Evolutionary conservation across 2,113 vertebrate genomes (phyloP).

Genomic region (Canis aureus): DNA sequence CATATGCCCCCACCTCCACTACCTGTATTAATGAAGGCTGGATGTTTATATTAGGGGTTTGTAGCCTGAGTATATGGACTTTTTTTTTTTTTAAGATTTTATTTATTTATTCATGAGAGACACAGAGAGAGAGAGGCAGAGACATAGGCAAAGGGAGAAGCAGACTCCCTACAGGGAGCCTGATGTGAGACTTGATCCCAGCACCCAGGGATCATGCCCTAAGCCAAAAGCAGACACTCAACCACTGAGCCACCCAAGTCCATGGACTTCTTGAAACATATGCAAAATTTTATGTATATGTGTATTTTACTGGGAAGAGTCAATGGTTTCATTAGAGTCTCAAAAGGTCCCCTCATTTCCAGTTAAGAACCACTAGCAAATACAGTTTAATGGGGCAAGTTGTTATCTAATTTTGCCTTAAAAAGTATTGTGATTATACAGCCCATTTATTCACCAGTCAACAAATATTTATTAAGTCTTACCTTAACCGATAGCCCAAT

Average conservation of each 20-base stretch:
- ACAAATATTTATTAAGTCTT: slow-evolving; percentile 38
- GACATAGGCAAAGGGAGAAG: no score
- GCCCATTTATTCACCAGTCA: not conserved
- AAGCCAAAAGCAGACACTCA: no score
- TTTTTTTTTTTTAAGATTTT: not conserved
- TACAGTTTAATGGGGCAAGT: not conserved
- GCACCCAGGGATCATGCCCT: no score
- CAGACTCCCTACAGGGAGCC: no score
- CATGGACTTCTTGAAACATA: not conserved
- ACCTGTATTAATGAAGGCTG: not conserved
- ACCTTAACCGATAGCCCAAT: slow-evolving; percentile 40
- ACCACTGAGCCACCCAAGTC: not conserved
- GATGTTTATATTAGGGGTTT: not conserved
- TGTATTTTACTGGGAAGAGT: not conserved
- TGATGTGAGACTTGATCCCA: no score
- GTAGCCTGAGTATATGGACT: not conserved
- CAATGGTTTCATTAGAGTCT: not conserved
- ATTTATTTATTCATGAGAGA: no score
- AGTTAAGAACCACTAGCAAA: not conserved
- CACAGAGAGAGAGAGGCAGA: no score
- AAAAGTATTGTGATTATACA: not conserved
- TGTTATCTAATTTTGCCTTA: not conserved
- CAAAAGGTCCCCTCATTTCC: not conserved
- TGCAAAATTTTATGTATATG: not conserved
- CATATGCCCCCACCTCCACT: not conserved